A percentile compares a stretch with the other conserved stretches of the same genome.
Conservation (phyloP, 2,113 vertebrate genomes). For the Eudorcas thomsonii region DNA sequence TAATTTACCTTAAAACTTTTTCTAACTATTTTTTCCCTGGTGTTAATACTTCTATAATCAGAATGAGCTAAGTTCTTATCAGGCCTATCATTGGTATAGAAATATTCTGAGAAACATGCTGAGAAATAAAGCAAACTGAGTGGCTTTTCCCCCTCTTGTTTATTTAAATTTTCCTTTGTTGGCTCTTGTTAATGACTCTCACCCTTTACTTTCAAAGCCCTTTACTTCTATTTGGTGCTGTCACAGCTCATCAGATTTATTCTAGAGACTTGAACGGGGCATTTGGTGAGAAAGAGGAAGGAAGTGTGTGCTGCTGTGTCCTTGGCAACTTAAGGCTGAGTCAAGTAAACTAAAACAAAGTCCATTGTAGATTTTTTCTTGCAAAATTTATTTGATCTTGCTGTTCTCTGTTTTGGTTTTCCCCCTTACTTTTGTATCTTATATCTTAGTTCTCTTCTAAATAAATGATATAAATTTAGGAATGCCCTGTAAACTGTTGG, state of each 20-base stretch:
- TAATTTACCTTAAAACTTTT: slow-evolving; percentile 28
- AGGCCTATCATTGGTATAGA: neutral
- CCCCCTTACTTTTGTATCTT: neutral
- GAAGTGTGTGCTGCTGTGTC: neutral
- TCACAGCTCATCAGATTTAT: slow-evolving; percentile 39
- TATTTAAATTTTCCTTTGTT: slow-evolving; percentile 38
- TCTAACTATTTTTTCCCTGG: neutral
- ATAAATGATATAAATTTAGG: slow-evolving; percentile 31
- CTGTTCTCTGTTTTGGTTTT: slow-evolving; percentile 1
- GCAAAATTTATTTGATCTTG: slow-evolving; percentile 18
- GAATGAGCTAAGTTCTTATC: neutral
- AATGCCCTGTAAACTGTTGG: neutral
- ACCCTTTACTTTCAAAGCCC: neutral
- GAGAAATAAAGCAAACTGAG: slow-evolving; percentile 12
- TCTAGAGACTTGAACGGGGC: neutral
- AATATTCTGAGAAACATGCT: neutral
- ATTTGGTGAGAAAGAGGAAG: neutral
- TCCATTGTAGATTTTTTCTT: slow-evolving; percentile 1
- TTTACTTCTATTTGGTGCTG: slow-evolving; percentile 23
- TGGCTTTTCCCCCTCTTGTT: neutral
- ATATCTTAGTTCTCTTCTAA: neutral
- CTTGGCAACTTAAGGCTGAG: slow-evolving; percentile 22
- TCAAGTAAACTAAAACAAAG: neutral
- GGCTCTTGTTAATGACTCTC: neutral
- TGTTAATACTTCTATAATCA: slow-evolving; percentile 14